Conservation (phyloP, 1,140 invertebrate species). For the Chironomus tepperi region DNA sequence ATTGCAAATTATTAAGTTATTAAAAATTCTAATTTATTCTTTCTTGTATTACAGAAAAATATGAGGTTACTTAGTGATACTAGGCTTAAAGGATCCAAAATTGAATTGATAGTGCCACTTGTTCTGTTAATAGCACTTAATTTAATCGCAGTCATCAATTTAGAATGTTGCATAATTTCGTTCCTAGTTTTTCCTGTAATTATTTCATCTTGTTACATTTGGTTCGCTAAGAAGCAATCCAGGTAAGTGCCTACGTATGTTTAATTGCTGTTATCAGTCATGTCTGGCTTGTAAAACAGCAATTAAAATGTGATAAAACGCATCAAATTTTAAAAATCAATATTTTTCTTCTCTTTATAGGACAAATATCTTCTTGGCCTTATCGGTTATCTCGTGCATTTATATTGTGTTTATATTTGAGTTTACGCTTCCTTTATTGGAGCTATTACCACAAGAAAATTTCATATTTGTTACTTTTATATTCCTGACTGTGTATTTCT, state of each 20-base stretch:
- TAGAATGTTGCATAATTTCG: neutral
- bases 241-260: neutral
- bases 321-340: too few relatives aligned
- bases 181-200: neutral
- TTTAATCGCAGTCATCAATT: neutral
- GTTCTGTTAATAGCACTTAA: neutral
- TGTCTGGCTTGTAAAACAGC: neutral
- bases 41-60: neutral
- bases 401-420: constrained; percentile 40
- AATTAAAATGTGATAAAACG: neutral
- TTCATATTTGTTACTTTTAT: constrained; percentile 37
- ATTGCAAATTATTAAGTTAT: too few relatives aligned
- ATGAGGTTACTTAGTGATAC: neutral
- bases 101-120: neutral
- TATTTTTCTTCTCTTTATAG: constrained; percentile 26
- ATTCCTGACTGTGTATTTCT: constrained; percentile 31
- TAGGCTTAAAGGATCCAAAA: neutral
- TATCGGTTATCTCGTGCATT: constrained; percentile 38
- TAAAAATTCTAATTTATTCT: too few relatives aligned
- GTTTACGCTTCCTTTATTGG: constrained; percentile 37
- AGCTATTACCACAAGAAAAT: constrained; percentile 43
- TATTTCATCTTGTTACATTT: neutral
- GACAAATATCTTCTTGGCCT: constrained; percentile 41
- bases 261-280: neutral
- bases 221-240: neutral